Conservation (phyloP, 2,797 vertebrate species). For the Peromyscus eremicus region DNA sequence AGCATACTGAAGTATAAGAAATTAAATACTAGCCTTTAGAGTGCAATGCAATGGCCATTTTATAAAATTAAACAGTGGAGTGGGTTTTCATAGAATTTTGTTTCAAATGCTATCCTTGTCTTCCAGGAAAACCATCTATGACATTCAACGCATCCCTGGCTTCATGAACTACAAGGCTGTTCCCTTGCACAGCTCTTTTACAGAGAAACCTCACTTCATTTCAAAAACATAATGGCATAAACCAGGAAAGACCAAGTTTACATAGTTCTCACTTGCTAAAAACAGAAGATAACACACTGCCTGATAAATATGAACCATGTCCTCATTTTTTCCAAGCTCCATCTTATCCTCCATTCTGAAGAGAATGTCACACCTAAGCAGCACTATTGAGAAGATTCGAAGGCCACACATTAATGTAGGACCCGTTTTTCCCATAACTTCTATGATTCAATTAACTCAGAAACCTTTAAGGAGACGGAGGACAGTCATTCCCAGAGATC, state of each 20-base stretch:
- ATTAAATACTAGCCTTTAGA: neutral
- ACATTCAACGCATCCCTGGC: neutral
- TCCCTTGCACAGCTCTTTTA: neutral
- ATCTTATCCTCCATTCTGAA: constrained; percentile 32
- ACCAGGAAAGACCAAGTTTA: neutral
- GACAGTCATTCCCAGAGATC: neutral
- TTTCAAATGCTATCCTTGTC: neutral
- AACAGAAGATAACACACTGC: neutral
- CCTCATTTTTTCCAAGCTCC: constrained; percentile 10
- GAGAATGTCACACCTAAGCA: neutral
- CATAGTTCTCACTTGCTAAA: neutral
- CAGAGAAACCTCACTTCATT: neutral
- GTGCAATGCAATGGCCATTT: neutral
- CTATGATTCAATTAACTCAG: neutral
- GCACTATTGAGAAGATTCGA: constrained; percentile 11
- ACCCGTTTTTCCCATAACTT: neutral
- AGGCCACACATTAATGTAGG: neutral
- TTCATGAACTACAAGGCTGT: constrained; percentile 8
- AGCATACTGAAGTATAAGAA: neutral
- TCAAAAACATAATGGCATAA: constrained; percentile 34
- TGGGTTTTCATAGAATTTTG: neutral
- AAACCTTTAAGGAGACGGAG: neutral
- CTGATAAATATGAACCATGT: neutral
- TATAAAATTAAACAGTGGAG: constrained; percentile 23
- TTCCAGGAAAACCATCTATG: neutral